A percentile compares a stretch with the other conserved stretches of the same genome.
These are phyloP conservation scores for Epinephelus malabaricus DNA, from an alignment of 2,797 vertebrate species.

Conservation along the genomic window DNA sequence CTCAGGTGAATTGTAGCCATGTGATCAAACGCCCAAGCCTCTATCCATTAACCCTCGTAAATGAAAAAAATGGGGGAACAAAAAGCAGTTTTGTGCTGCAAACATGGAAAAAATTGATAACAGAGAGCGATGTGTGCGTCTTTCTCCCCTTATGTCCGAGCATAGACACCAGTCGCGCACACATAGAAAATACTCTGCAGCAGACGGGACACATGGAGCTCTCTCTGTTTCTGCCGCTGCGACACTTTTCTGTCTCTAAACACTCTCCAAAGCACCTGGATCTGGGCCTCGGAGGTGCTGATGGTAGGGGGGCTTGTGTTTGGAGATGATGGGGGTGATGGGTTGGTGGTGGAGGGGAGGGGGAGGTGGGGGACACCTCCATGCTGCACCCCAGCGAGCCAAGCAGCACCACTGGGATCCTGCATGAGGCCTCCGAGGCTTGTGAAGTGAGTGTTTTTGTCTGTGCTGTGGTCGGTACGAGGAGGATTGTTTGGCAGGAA, in stretches of 20 bases:
- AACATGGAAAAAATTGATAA: slow-evolving; percentile 89
- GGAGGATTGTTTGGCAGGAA: background rate
- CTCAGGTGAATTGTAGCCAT: slow-evolving; percentile 91
- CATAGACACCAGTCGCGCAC: slow-evolving; percentile 80
- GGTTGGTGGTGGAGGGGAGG: slow-evolving; percentile 18
- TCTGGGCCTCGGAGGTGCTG: slow-evolving; percentile 55
- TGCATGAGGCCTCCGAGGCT: slow-evolving; percentile 70
- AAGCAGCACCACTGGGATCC: slow-evolving; percentile 51
- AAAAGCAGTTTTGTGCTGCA: slow-evolving; percentile 90
- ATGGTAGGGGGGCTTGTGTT: slow-evolving; percentile 47
- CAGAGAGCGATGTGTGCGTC: slow-evolving; percentile 87
- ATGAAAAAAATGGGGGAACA: slow-evolving; percentile 87
- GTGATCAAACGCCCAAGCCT: slow-evolving; percentile 90
- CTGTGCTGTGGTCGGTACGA: background rate
- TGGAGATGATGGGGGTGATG: slow-evolving; percentile 28
- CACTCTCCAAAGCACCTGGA: slow-evolving; percentile 65
- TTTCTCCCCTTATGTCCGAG: slow-evolving; percentile 85
- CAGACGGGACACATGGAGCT: slow-evolving; percentile 74
- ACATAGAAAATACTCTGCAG: slow-evolving; percentile 74
- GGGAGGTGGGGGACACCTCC: slow-evolving; percentile 47
- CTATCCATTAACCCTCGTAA: slow-evolving; percentile 89
- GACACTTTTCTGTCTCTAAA: slow-evolving; percentile 43
- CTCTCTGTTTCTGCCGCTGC: slow-evolving; percentile 41
- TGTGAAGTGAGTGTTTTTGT: slow-evolving; percentile 77
- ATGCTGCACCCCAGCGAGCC: slow-evolving; percentile 54